Evolutionary conservation across 92 coral and sea anemone genomes (phyloP).

Genomic region (Nematostella vectensis): DNA sequence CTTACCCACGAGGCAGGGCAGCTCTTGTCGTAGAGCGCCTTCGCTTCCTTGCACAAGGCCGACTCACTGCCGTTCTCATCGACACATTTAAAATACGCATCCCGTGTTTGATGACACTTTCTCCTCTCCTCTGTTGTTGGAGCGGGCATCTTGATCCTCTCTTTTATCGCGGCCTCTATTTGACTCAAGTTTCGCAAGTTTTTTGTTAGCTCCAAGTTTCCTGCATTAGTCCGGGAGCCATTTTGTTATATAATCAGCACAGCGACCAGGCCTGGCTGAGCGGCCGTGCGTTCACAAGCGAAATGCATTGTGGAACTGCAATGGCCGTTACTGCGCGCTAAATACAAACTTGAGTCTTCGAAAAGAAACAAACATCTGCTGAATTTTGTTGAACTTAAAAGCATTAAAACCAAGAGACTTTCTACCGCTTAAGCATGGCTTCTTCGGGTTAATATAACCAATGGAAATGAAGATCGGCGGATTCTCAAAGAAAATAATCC

Average conservation of each 20-base stretch:
- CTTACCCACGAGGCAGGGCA: slow-evolving; percentile 97
- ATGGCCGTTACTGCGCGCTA: slow-evolving; percentile 92
- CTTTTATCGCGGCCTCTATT: too few relatives aligned
- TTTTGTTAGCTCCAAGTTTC: too few relatives aligned
- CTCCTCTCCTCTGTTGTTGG: slow-evolving; percentile 80
- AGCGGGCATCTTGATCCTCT: slow-evolving; percentile 94
- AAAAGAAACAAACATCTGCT: background rate
- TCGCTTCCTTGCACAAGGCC: slow-evolving; percentile 42
- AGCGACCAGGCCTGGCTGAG: too few relatives aligned
- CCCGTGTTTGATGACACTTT: slow-evolving; percentile 79
- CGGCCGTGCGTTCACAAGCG: slow-evolving; percentile 43
- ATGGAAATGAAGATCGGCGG: too few relatives aligned
- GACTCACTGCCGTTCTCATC: slow-evolving; percentile 43
- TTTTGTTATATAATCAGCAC: too few relatives aligned
- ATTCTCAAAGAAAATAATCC: too few relatives aligned
- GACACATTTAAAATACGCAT: slow-evolving; percentile 67
- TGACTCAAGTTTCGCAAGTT: too few relatives aligned
- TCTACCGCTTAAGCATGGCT: too few relatives aligned
- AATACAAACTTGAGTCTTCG: slow-evolving; percentile 46
- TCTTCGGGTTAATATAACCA: too few relatives aligned
- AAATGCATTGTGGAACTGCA: slow-evolving; percentile 65
- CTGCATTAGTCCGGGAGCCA: too few relatives aligned
- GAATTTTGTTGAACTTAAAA: too few relatives aligned
- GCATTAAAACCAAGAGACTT: too few relatives aligned
- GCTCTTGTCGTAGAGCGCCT: slow-evolving; percentile 37